These are phyloP conservation scores for Apeltes quadracus DNA, from an alignment of 2,113 vertebrate species.

Conservation along the genomic window DNA sequence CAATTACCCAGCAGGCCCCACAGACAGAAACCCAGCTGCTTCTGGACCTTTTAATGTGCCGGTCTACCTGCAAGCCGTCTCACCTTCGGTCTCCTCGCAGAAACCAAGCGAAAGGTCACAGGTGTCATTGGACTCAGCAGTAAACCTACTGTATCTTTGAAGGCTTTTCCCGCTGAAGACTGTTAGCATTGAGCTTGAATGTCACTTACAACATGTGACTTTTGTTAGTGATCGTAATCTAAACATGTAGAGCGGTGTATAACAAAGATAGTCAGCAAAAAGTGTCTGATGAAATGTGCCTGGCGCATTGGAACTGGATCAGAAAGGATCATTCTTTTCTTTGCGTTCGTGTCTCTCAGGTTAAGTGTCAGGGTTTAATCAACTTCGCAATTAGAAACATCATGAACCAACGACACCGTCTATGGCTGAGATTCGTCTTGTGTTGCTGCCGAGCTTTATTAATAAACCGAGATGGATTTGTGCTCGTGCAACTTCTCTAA, in stretches of 20 bases:
- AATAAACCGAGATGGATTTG: conserved; percentile 41
- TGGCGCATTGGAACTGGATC: not conserved
- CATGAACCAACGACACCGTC: conserved; percentile 17
- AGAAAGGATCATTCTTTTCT: not conserved
- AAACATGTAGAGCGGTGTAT: not conserved
- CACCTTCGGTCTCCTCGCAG: not conserved
- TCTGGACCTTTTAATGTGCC: not conserved
- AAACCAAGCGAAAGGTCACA: not conserved
- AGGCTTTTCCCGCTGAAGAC: not conserved
- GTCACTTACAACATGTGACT: not conserved
- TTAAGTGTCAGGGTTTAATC: conserved; percentile 19
- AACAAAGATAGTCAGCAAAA: not conserved
- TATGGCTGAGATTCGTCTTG: conserved; percentile 27
- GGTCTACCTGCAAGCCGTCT: not conserved
- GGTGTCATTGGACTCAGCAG: not conserved
- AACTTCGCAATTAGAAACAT: conserved; percentile 37
- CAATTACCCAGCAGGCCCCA: conserved; percentile 23
- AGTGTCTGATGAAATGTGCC: conserved; percentile 3
- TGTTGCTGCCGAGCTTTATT: conserved; percentile 35
- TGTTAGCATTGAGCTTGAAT: not conserved
- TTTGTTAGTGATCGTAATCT: not conserved
- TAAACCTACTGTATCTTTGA: not conserved
- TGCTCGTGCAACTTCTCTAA: conserved; percentile 2
- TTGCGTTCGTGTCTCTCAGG: not conserved
- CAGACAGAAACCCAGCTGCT: not conserved